Conservation (phyloP, 2,113 vertebrate species). For the human (Homo sapiens) region DNA sequence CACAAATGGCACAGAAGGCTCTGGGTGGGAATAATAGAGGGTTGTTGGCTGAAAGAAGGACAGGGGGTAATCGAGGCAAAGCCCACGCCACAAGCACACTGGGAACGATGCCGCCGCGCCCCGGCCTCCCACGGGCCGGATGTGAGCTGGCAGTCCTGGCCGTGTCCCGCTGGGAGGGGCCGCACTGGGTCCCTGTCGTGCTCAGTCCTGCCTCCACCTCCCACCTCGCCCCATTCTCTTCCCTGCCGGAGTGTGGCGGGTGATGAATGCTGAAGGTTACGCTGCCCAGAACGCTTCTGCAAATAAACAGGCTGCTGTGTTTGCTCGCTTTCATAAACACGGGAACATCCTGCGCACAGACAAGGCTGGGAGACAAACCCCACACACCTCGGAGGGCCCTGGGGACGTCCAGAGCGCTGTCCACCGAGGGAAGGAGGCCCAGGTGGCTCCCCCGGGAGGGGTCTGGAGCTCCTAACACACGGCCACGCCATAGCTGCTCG, state of each 20-base stretch:
- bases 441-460: neutral
- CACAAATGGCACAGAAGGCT: neutral
- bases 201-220: neutral
- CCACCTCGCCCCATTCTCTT: neutral
- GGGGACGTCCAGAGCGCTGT: too few species aligned
- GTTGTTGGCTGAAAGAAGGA: neutral
- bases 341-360: neutral
- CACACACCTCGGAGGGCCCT: accelerated
- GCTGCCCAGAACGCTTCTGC: neutral
- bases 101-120: neutral
- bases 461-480: neutral
- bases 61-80: neutral
- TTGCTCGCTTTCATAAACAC: neutral
- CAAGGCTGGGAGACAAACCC: neutral
- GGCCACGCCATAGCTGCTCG: accelerated
- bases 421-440: neutral
- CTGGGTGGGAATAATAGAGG: neutral
- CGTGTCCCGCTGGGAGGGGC: neutral
- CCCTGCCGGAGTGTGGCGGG: neutral
- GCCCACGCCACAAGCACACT: accelerated
- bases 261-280: neutral
- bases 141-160: neutral
- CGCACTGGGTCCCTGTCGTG: neutral
- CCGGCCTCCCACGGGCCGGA: neutral
- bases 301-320: neutral